phyloP scores from a whole-genome alignment of 2,797 vertebrate species.

The Pogonophryne albipinna region DNA sequence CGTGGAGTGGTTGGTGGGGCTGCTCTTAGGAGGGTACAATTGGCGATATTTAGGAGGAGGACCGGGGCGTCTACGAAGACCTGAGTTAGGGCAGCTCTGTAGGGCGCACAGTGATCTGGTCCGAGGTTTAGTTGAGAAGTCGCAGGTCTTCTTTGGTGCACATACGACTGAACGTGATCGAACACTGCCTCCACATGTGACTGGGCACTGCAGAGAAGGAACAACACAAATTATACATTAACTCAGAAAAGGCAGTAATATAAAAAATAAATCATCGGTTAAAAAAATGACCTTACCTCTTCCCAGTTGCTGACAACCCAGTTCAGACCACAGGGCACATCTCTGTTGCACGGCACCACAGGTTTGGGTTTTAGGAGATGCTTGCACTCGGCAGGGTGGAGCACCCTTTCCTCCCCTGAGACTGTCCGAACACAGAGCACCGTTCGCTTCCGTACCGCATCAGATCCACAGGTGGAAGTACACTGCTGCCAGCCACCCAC shows the following conservation, averaged over 20 bases:
- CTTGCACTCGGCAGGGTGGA: conserved; percentile 89
- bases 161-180: conserved; percentile 90
- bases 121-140: conserved; percentile 89
- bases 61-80: conserved; percentile 70
- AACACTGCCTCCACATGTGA: conserved; percentile 93
- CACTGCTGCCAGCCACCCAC: conserved; percentile 96
- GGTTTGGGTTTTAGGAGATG: conserved; percentile 93
- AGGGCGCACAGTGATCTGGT: conserved; percentile 92
- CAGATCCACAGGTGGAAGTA: conserved; percentile 89
- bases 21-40: conserved; percentile 57
- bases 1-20: conserved; percentile 42
- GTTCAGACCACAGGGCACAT: conserved; percentile 91
- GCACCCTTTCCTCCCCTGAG: conserved; percentile 91
- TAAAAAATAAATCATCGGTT: background rate
- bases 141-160: conserved; percentile 84
- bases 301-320: conserved; percentile 94
- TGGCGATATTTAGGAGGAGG: conserved; percentile 70
- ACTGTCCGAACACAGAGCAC: conserved; percentile 93
- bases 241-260: background rate
- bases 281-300: conserved; percentile 78
- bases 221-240: conserved; percentile 2
- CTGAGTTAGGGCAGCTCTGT: conserved; percentile 88
- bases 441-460: conserved; percentile 89
- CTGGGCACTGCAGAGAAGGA: conserved; percentile 88
- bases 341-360: conserved; percentile 91